These are phyloP conservation scores for Sphenodon punctatus DNA, from an alignment of 2,797 vertebrate genomes.

Conservation along the genomic window DNA sequence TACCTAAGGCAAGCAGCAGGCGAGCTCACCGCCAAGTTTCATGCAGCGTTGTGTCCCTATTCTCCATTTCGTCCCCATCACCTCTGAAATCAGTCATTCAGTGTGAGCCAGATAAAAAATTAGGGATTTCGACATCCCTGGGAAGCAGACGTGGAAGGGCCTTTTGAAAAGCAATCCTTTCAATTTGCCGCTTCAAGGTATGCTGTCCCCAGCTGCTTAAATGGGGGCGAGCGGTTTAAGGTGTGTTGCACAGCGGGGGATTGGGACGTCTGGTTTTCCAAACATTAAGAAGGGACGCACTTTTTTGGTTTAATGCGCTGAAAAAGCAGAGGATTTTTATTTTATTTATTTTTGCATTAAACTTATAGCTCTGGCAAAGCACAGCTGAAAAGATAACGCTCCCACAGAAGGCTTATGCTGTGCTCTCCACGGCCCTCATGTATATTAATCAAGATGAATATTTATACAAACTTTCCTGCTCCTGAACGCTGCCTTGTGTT, in stretches of 20 bases:
- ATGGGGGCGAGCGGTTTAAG: background rate
- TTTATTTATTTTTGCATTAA: background rate
- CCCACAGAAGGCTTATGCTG: background rate
- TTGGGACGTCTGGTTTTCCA: fast-evolving
- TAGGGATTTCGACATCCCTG: background rate
- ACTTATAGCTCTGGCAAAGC: background rate
- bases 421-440: conserved; percentile 55
- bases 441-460: conserved; percentile 70
- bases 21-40: background rate
- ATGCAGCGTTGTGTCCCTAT: background rate
- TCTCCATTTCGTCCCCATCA: background rate
- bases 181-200: background rate
- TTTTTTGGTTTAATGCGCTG: background rate
- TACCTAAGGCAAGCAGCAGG: background rate
- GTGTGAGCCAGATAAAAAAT: background rate
- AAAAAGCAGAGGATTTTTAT: background rate
- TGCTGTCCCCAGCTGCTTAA: background rate
- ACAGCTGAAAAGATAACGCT: background rate
- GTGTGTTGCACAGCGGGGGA: background rate
- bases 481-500: background rate
- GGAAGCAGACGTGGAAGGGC: background rate
- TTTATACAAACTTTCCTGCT: conserved; percentile 48
- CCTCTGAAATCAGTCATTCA: background rate
- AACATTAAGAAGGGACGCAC: background rate
- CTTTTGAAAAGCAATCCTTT: background rate